Base-by-base conservation (phyloP, 53 echinoderm and acorn worm genomes). In the Temnopleurus reevesii region DNA sequence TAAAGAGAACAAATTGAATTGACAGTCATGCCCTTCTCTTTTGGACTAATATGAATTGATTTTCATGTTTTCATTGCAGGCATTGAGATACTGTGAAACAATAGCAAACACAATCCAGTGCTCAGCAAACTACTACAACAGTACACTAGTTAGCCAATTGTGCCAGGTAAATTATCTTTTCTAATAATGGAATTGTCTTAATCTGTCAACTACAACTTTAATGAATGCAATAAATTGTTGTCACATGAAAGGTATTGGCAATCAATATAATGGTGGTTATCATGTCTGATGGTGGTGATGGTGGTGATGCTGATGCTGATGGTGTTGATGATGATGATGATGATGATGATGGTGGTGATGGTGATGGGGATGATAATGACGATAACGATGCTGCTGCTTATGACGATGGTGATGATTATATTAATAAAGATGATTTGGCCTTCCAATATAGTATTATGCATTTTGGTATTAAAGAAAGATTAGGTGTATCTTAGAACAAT, bases 31-130 rank as follows among this genome's bases (percentile, higher is more conserved):
- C 4, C n/a, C n/a, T n/a, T n/a, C 21, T n/a, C 8, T 24, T 24
- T 56, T 21, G 24, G 5, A 56, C 24, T 24, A 5, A 24, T 23
- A 56, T 24, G 0, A 46, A 17, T 53, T 81, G 17, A 26, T 45
- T 81, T 6, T 12, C 23, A 35, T 86, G 59, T 36, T 77, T 84
- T 46, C 45, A 28, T 47, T 71, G 6, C 84, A 98, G 99, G 94
- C 99, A 30, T 61, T 98, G 65, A 90, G 90, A 61, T 98, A 98
- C 84, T 98, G 99, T 83, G 99, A 98, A 65, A 94, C 93, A 26
- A 96, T 98, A 24, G 95, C 93, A 33, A 95, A 93, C 34, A 91
- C 93, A 0, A 93, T 95, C 24, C 65, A 89, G 64, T 94, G 91
- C 86, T 90, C 91, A 81, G 93, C 96, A 7, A 89, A 76, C 76